phyloP scores from a whole-genome alignment of 2,797 vertebrate species.

The Acestrorhynchus altus region DNA sequence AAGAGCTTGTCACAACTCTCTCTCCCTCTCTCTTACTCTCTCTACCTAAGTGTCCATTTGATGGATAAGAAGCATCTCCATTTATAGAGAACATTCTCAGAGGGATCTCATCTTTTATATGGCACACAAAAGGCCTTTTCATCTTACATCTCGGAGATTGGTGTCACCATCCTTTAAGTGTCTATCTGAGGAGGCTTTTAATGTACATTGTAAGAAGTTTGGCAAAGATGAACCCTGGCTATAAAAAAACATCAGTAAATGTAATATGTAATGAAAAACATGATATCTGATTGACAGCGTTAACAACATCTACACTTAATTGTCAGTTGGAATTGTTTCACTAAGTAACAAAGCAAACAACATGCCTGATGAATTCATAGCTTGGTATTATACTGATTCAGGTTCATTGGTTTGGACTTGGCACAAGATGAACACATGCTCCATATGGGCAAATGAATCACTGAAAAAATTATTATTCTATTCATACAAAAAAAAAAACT shows the following conservation, averaged over 20 bases:
- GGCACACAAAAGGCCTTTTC: slow-evolving; percentile 23
- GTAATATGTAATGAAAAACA: slow-evolving; percentile 18
- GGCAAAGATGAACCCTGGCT: slow-evolving; percentile 13
- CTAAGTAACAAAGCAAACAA: neutral
- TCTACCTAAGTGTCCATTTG: slow-evolving; percentile 33
- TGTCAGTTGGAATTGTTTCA: neutral
- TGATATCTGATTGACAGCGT: slow-evolving; percentile 30
- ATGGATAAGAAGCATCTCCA: slow-evolving; percentile 20
- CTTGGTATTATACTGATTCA: neutral
- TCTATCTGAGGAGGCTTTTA: slow-evolving; percentile 35
- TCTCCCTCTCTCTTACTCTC: slow-evolving; percentile 11
- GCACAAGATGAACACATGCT: neutral
- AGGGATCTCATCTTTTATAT: slow-evolving; percentile 21
- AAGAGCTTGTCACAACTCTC: slow-evolving; percentile 27
- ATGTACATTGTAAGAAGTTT: slow-evolving; percentile 35
- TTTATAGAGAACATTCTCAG: slow-evolving; percentile 1
- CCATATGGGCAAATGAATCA: neutral
- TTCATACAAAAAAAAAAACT: no score
- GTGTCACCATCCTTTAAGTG: slow-evolving; percentile 19
- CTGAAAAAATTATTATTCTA: no score
- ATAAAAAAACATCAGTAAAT: slow-evolving; percentile 19
- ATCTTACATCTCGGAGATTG: slow-evolving; percentile 25
- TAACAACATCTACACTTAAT: neutral
- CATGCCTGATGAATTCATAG: neutral
- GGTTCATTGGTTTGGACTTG: neutral